A percentile compares a stretch with the other conserved stretches of the same genome.
These are phyloP conservation scores for Mystacornis crossleyi DNA, from an alignment of 2,113 vertebrate species.

Conservation along the genomic window DNA sequence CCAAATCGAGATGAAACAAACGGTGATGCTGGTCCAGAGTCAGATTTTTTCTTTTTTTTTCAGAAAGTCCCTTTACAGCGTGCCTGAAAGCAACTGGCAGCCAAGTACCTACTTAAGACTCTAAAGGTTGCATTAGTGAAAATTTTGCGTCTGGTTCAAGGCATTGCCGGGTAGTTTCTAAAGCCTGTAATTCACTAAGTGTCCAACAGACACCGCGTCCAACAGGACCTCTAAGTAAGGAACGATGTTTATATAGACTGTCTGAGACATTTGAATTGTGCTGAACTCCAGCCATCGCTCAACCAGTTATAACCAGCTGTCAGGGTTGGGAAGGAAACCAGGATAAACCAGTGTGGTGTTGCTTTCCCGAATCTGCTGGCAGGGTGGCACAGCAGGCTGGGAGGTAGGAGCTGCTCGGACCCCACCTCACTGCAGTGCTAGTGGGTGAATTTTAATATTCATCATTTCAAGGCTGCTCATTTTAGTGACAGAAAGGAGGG, in stretches of 20 bases:
- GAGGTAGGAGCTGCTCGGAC: neutral
- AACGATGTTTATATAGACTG: slow-evolving; percentile 20
- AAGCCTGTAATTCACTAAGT: slow-evolving; percentile 42
- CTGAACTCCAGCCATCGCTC: slow-evolving; percentile 15
- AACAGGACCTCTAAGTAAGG: neutral
- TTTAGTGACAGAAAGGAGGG: neutral
- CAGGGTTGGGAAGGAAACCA: slow-evolving; percentile 17
- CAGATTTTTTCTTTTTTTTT: neutral
- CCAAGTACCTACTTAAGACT: slow-evolving; percentile 25
- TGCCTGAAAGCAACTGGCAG: neutral
- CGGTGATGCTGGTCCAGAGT: neutral
- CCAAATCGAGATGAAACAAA: slow-evolving; percentile 16
- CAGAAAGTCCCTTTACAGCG: neutral
- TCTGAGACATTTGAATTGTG: slow-evolving; percentile 30
- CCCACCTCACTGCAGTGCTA: neutral
- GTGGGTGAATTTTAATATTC: neutral
- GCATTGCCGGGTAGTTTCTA: slow-evolving; percentile 40
- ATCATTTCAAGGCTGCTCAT: neutral
- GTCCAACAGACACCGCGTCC: slow-evolving; percentile 26
- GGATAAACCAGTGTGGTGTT: neutral
- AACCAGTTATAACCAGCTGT: slow-evolving; percentile 38
- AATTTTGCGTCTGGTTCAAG: neutral
- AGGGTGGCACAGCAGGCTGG: neutral
- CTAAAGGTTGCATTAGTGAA: slow-evolving; percentile 2
- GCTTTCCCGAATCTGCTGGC: slow-evolving; percentile 14